These are phyloP conservation scores for Cydia strobilella DNA, from an alignment of 1,140 invertebrate species.

Conservation along the genomic window DNA sequence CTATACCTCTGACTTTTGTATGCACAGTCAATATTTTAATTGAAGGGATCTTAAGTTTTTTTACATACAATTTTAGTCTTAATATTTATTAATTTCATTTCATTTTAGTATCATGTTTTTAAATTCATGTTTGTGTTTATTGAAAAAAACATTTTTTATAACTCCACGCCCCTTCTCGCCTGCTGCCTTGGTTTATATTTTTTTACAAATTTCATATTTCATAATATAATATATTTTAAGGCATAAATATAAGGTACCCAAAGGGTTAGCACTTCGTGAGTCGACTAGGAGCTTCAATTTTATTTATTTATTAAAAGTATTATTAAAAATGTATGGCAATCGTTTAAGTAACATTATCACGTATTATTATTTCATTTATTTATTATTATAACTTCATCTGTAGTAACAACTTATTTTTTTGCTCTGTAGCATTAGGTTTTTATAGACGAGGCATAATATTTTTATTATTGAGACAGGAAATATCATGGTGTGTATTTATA, in stretches of 20 bases:
- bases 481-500: neutral
- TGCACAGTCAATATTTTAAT: neutral
- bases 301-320: slow-evolving; percentile 24
- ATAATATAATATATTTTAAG: slow-evolving; percentile 38
- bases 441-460: no score
- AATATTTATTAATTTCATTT: neutral
- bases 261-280: slow-evolving; percentile 64
- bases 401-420: neutral
- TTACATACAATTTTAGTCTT: neutral
- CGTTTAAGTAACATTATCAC: slow-evolving; percentile 12
- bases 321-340: slow-evolving; percentile 32
- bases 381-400: neutral
- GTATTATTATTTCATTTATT: neutral
- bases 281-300: slow-evolving; percentile 33
- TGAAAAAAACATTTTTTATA: neutral
- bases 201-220: slow-evolving; percentile 3
- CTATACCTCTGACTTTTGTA: no score
- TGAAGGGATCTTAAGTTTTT: neutral
- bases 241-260: slow-evolving; percentile 51
- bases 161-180: neutral
- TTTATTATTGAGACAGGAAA: no score
- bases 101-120: neutral
- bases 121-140: neutral
- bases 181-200: neutral
- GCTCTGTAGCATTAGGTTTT: neutral